Percentiles rank a stretch among this genome's conserved stretches.
phyloP scores from a whole-genome alignment of 2,797 vertebrate species.

The Salmo trutta region DNA sequence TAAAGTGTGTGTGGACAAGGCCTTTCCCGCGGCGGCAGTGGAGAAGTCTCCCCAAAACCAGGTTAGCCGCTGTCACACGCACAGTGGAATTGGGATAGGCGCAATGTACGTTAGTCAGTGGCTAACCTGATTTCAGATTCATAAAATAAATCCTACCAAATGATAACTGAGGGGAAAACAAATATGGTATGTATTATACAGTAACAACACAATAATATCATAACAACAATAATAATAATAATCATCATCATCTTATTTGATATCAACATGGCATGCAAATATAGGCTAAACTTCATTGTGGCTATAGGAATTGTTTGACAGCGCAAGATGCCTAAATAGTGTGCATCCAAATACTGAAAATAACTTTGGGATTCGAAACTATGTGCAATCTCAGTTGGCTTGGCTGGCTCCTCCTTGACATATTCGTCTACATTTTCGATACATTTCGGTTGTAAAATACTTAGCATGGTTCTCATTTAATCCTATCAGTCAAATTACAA shows the following conservation, averaged over 20 bases:
- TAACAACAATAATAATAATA: slow-evolving; percentile 1
- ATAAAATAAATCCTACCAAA: slow-evolving; percentile 17
- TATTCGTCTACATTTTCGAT: neutral
- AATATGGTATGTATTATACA: slow-evolving; percentile 16
- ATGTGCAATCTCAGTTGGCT: slow-evolving; percentile 2
- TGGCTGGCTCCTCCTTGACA: neutral
- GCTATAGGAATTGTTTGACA: neutral
- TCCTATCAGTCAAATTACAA: neutral
- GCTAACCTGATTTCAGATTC: slow-evolving; percentile 96
- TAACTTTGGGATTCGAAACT: neutral
- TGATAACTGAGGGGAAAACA: slow-evolving; percentile 35
- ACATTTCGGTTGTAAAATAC: slow-evolving; percentile 15
- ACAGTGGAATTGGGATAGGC: slow-evolving; percentile 93
- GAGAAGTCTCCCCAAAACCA: slow-evolving; percentile 85
- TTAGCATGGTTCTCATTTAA: slow-evolving; percentile 15
- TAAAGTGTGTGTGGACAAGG: slow-evolving; percentile 32
- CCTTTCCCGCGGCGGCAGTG: slow-evolving; percentile 18
- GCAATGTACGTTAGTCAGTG: slow-evolving; percentile 99
- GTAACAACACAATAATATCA: slow-evolving; percentile 22
- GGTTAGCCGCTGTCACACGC: slow-evolving; percentile 99
- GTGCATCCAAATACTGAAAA: neutral
- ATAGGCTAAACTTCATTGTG: neutral
- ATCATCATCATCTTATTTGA: neutral
- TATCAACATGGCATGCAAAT: neutral
- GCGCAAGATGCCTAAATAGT: neutral